These are phyloP conservation scores for Sterna hirundo DNA, from an alignment of 2,113 vertebrate genomes.

Conservation along the genomic window DNA sequence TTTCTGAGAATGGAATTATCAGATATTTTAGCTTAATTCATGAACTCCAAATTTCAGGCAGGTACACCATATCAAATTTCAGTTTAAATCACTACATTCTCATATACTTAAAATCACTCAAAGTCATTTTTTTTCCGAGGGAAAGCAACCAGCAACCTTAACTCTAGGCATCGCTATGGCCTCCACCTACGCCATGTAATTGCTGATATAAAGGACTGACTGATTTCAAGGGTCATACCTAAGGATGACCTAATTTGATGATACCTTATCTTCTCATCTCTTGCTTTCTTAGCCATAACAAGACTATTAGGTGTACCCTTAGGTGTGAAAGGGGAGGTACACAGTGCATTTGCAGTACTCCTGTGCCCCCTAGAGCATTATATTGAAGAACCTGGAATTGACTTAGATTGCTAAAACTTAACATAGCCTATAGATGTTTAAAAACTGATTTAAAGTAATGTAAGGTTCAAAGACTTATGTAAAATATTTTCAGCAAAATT, in stretches of 20 bases:
- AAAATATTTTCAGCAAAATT: background rate
- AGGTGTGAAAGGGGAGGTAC: background rate
- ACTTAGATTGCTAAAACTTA: background rate
- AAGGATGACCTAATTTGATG: background rate
- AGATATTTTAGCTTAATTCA: background rate
- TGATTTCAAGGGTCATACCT: background rate
- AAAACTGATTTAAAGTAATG: background rate
- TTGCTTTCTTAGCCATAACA: background rate
- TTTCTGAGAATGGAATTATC: background rate
- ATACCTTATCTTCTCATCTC: background rate
- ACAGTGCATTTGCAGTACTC: background rate
- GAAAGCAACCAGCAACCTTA: background rate
- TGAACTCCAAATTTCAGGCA: background rate
- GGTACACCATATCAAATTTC: background rate
- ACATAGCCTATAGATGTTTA: background rate
- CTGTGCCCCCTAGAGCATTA: conserved; percentile 32
- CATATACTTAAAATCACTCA: background rate
- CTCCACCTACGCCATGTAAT: background rate
- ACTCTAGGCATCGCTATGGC: background rate
- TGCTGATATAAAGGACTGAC: background rate
- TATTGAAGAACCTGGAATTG: background rate
- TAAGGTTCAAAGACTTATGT: background rate
- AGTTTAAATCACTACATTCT: background rate
- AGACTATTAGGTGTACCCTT: background rate
- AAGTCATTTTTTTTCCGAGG: background rate